Percentiles rank a stretch among this genome's conserved stretches.
Evolutionary conservation across 1,140 invertebrate species (phyloP).

Genomic region (Bactericera cockerelli): DNA sequence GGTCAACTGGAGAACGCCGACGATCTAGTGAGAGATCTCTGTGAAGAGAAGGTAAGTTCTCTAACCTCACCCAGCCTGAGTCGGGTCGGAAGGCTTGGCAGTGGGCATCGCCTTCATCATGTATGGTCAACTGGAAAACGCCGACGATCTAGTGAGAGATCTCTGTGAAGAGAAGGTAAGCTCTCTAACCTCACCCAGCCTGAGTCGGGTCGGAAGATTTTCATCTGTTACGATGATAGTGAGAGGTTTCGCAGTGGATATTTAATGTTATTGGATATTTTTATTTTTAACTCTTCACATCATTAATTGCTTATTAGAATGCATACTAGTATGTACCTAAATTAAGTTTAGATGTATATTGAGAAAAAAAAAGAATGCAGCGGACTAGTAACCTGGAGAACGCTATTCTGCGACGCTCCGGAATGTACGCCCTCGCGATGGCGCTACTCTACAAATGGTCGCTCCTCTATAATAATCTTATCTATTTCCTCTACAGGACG

Average conservation of each 20-base stretch:
- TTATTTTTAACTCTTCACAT: no score
- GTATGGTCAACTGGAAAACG: slow-evolving; percentile 92
- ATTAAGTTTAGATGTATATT: no score
- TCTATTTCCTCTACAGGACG: slow-evolving; percentile 45
- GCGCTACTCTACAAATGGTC: no score
- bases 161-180: slow-evolving; percentile 56
- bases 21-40: slow-evolving; percentile 73
- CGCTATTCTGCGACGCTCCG: slow-evolving; percentile 74
- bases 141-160: slow-evolving; percentile 80
- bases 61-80: slow-evolving; percentile 97
- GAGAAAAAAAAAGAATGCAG: no score
- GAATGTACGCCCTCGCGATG: slow-evolving; percentile 96
- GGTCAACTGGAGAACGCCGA: slow-evolving; percentile 92
- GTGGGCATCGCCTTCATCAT: slow-evolving; percentile 92
- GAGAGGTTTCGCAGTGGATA: slow-evolving; percentile 85
- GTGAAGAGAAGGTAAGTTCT: slow-evolving; percentile 49
- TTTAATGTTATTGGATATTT: no score
- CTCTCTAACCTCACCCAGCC: no score
- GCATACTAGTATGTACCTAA: no score
- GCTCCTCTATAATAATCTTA: no score
- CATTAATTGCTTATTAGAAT: no score
- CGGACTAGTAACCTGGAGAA: no score
- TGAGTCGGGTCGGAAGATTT: slow-evolving; percentile 92
- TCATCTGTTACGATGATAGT: no score
- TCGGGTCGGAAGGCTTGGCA: slow-evolving; percentile 89